Evolutionary conservation across 2,888 invertebrate genomes (phyloP).

Genomic region (Odontocolon sp.): DNA sequence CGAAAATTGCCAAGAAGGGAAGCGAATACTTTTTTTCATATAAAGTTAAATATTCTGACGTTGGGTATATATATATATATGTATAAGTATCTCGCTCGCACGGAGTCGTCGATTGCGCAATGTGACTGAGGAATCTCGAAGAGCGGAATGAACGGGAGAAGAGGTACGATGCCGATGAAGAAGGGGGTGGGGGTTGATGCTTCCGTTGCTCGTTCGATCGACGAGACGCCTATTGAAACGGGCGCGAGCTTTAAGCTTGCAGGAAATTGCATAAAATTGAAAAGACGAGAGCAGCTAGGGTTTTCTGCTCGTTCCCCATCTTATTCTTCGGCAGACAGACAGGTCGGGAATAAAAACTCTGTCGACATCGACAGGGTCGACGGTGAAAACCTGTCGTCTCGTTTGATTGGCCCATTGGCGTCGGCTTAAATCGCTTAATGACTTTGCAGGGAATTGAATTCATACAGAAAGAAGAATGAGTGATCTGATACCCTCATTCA

Average conservation of each 20-base stretch:
- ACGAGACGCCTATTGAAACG: conserved; percentile 70
- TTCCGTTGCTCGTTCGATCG: conserved; percentile 70
- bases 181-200: conserved; percentile 53
- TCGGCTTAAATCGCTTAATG: conserved; percentile 63
- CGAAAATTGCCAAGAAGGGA: background rate
- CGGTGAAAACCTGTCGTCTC: conserved; percentile 55
- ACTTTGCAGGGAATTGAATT: conserved; percentile 41
- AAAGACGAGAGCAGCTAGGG: conserved; percentile 62
- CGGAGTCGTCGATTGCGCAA: conserved; percentile 44
- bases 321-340: conserved; percentile 21
- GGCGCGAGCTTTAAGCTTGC: conserved; percentile 65
- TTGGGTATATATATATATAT: no score
- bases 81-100: conserved; percentile 58
- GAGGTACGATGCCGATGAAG: conserved; percentile 9
- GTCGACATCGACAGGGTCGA: conserved; percentile 29
- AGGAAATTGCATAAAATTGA: conserved; percentile 74
- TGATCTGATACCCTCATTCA: background rate
- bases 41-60: conserved; percentile 51
- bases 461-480: conserved; percentile 12
- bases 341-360: conserved; percentile 50
- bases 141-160: conserved; percentile 36
- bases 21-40: conserved; percentile 51
- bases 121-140: conserved; percentile 50
- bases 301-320: conserved; percentile 26
- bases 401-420: conserved; percentile 62